Evolutionary conservation across 2,113 vertebrate genomes (phyloP).

Genomic region (Bettongia penicillata): DNA sequence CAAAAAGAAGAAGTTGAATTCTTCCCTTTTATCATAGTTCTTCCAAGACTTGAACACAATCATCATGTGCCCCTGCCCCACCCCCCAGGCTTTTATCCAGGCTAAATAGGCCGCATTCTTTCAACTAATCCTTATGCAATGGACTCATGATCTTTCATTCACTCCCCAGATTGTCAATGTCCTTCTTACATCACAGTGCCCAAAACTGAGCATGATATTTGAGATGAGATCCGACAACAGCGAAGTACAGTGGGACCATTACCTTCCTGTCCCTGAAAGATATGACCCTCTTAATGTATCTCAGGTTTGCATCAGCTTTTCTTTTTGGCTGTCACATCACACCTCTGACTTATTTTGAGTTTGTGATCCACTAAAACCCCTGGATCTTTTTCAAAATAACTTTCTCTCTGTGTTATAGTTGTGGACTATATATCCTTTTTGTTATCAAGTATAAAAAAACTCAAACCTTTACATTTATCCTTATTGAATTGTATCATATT

Average conservation of each 20-base stretch:
- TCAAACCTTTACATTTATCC: not conserved
- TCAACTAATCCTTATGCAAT: not conserved
- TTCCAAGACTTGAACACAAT: not conserved
- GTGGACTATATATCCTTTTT: not conserved
- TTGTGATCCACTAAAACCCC: not conserved
- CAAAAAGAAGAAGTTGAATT: not conserved
- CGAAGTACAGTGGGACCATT: not conserved
- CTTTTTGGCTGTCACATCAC: not conserved
- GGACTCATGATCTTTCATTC: not conserved
- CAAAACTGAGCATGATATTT: not conserved
- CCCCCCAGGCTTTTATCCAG: not conserved
- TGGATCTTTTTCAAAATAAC: not conserved
- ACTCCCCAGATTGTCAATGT: not conserved
- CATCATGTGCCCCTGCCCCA: not conserved
- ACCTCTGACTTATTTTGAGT: not conserved
- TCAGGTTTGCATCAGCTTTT: not conserved
- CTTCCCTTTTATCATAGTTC: fast-evolving
- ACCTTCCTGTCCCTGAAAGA: not conserved
- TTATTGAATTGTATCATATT: not conserved
- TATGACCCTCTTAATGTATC: not conserved
- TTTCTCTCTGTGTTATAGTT: not conserved
- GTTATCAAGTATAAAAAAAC: not conserved
- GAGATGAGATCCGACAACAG: not conserved
- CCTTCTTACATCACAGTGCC: too few species aligned
- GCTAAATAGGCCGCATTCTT: not conserved